These are phyloP conservation scores for Sialia sialis DNA, from an alignment of 2,113 vertebrate species.

Conservation along the genomic window DNA sequence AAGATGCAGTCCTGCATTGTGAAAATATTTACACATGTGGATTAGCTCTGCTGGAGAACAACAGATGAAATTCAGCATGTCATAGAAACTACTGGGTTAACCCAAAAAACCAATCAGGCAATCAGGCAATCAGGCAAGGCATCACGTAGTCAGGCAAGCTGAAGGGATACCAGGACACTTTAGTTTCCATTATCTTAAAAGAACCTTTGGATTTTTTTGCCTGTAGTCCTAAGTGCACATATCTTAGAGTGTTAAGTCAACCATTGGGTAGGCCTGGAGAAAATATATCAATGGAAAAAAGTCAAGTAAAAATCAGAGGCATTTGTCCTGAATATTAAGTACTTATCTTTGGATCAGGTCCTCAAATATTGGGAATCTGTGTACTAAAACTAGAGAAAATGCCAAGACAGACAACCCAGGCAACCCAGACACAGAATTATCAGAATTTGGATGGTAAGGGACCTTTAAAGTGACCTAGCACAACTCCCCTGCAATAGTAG, in stretches of 20 bases:
- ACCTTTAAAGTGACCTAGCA: background rate
- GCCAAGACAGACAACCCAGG: background rate
- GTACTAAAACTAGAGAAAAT: background rate
- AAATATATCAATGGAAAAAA: slow-evolving; percentile 4
- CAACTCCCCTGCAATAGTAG: background rate
- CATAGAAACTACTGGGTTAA: background rate
- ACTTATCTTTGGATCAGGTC: background rate
- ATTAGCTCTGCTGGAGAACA: background rate
- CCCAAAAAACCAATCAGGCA: background rate
- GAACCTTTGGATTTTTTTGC: background rate
- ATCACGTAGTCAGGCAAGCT: slow-evolving; percentile 24
- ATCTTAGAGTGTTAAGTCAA: slow-evolving; percentile 1
- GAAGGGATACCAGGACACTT: slow-evolving; percentile 1
- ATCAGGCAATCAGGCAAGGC: background rate
- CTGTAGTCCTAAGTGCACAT: background rate
- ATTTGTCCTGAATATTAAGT: background rate
- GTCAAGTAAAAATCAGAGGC: background rate
- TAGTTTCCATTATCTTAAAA: slow-evolving; percentile 9
- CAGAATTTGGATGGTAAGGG: background rate
- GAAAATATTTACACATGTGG: background rate
- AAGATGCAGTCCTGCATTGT: background rate
- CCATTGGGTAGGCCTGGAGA: background rate
- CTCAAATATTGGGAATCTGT: background rate
- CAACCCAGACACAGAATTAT: background rate
- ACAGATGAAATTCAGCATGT: background rate